Percentiles rank a stretch among this genome's conserved stretches.
Evolutionary conservation across 1,140 invertebrate genomes (phyloP).

Genomic region (Psix sp.): DNA sequence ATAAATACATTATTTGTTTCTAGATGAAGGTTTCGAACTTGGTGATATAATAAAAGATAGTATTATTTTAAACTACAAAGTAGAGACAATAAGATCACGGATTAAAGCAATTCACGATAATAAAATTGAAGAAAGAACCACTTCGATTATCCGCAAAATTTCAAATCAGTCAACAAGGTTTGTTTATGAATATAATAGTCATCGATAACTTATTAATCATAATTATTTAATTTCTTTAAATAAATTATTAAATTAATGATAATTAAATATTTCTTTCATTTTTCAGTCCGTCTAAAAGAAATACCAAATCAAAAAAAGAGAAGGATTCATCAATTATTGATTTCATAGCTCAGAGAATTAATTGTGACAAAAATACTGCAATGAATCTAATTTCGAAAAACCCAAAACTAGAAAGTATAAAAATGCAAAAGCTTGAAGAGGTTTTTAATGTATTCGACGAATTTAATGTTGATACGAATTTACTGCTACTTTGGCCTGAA

Average conservation of each 20-base stretch:
- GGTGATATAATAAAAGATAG: constrained; percentile 7
- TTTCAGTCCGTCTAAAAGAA: neutral
- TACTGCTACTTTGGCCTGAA: neutral
- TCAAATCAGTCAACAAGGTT: too few relatives aligned
- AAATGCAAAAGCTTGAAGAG: constrained; percentile 1
- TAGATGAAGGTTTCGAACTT: constrained; percentile 15
- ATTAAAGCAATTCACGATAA: neutral
- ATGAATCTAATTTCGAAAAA: neutral
- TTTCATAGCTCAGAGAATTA: constrained; percentile 3
- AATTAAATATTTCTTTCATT: neutral
- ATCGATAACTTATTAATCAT: too few relatives aligned
- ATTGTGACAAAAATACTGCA: constrained; percentile 1
- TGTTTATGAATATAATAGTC: too few relatives aligned
- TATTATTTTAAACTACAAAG: constrained; percentile 5
- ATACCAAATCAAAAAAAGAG: neutral
- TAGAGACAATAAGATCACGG: constrained; percentile 3
- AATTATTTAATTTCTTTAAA: too few relatives aligned
- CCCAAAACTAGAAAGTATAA: constrained; percentile 2
- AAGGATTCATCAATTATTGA: neutral
- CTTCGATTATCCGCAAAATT: neutral
- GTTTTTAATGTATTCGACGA: constrained; percentile 2
- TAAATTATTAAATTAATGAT: neutral
- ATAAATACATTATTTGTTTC: neutral
- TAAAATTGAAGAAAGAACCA: neutral
- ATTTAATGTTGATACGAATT: constrained; percentile 1